A percentile compares a stretch with the other conserved stretches of the same genome.
Conservation (phyloP, 2,888 invertebrate genomes). For the Matsumyia berberina region DNA sequence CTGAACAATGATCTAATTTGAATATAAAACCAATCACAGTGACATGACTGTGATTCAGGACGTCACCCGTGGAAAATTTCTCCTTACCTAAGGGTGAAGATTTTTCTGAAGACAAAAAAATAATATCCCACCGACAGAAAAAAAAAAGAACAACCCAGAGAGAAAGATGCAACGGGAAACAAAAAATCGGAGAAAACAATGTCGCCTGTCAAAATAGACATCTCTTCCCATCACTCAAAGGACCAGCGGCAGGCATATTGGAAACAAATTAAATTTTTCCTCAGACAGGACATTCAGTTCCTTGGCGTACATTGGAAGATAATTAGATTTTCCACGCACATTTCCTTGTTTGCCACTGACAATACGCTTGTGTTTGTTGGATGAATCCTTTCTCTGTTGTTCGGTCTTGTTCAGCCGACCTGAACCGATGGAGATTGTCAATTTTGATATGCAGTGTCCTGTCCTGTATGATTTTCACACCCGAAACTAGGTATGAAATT, state of each 20-base stretch:
- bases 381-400: conserved; percentile 33
- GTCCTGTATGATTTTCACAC: conserved; percentile 45
- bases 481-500: conserved; percentile 37
- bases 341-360: conserved; percentile 19
- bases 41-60: conserved; percentile 21
- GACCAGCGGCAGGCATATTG: conserved; percentile 19
- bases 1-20: conserved; percentile 36
- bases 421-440: conserved; percentile 18
- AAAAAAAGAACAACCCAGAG: conserved; percentile 21
- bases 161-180: conserved; percentile 1
- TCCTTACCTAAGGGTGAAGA: conserved; percentile 33
- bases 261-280: conserved; percentile 40
- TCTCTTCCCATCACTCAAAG: conserved; percentile 46
- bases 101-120: conserved; percentile 3
- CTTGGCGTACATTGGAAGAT: conserved; percentile 17
- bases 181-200: conserved; percentile 5
- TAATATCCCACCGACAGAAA: not conserved
- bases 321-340: conserved; percentile 51
- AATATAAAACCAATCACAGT: conserved; percentile 63
- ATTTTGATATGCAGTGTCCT: conserved; percentile 44
- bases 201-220: conserved; percentile 54
- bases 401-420: conserved; percentile 21
- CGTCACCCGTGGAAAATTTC: conserved; percentile 30
- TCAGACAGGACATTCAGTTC: conserved; percentile 18
- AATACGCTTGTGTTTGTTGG: conserved; percentile 22